Evolutionary conservation across 2,888 invertebrate species (phyloP), one percentile per base, ranked within the genome.

Genomic region (Tenthredo notha): DNA sequence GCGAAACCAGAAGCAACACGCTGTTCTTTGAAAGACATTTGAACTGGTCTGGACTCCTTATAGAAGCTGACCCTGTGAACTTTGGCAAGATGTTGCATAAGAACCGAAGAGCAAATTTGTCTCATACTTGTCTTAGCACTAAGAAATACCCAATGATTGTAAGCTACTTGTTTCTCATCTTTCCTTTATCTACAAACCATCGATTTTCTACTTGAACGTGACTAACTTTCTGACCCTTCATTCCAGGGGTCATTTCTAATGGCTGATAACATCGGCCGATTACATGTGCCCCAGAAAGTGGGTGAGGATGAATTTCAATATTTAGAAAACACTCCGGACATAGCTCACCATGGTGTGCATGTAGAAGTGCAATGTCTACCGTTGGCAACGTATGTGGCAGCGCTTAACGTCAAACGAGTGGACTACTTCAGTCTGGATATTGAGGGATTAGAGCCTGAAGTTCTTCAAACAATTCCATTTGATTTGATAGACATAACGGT

Each of bases 341-440:
- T 91, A 3, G 91, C 88, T 7, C 85, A 91, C 67, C 85, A 61
- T 4, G 91, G 91, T 15, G 33, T 88, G 2, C 91, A 92, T 70
- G 89, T 94, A 2, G 91, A 91, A 54, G 94, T 95, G 2, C 95
- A 95, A 88, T 95, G 95, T 88, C 94, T 95, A 87, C 95, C 95
- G 0, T 89, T 95, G 6, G 93, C 93, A 85, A 93, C 94, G 12
- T 93, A 94, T 85, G 91, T 95, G 86, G 87, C 93, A 5, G 94
- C 95, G 1, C 90, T 95, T n/a, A 94, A 94, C 86, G 88, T 92
- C 37, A 93, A 93, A n/a, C 91, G 92, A 0, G 91, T 95, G 5
- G 94, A 95, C 90, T 95, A 95, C 89, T 94, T 95, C 87, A 94
- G 94, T 88, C 91, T 95, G 33, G 95, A 95, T 87, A 93, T 95